phyloP scores from a whole-genome alignment of 2,113 vertebrate species.

The Onychorhynchus coronatus region DNA sequence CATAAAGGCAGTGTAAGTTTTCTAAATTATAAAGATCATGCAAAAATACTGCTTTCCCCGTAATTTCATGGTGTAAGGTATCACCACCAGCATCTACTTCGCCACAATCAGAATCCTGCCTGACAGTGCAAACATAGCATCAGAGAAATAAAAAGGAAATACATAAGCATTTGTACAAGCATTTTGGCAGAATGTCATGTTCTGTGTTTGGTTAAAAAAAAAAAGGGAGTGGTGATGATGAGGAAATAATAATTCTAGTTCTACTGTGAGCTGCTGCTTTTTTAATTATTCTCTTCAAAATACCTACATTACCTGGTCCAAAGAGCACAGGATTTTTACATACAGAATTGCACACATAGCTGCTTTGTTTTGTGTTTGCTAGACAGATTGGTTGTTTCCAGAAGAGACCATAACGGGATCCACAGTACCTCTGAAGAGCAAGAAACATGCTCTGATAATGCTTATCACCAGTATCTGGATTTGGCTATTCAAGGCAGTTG shows the following conservation, averaged over 20 bases:
- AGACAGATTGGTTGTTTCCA: neutral
- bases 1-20: neutral
- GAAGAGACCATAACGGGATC: neutral
- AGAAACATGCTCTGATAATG: neutral
- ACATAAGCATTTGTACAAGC: neutral
- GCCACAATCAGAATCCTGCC: neutral
- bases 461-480: neutral
- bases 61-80: neutral
- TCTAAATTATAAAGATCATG: neutral
- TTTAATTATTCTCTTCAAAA: neutral
- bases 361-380: neutral
- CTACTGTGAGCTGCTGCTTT: neutral
- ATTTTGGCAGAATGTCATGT: neutral
- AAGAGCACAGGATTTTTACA: neutral
- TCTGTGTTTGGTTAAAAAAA: neutral
- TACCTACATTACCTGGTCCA: neutral
- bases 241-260: neutral
- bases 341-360: neutral
- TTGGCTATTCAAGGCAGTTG: neutral
- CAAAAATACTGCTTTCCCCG: neutral
- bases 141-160: neutral
- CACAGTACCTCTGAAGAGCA: neutral
- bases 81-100: neutral
- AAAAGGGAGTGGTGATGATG: accelerated
- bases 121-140: neutral